Conservation (phyloP, 2,888 invertebrate species). For the Himalopsyche anomala region DNA sequence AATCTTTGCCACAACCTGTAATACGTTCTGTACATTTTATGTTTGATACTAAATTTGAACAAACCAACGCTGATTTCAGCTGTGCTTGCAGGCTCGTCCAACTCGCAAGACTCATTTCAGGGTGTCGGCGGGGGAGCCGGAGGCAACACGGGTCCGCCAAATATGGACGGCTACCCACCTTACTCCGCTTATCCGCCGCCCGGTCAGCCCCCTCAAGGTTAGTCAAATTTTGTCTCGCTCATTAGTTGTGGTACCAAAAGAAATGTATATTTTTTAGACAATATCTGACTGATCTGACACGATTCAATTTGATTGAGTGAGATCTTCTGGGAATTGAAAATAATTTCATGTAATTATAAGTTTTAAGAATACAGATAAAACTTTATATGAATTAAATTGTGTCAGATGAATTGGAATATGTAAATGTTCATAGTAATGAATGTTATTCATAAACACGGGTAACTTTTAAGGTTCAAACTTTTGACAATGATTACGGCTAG, state of each 20-base stretch:
- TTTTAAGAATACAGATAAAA: no score
- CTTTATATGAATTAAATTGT: neutral
- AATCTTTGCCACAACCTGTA: neutral
- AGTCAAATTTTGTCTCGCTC: conserved; percentile 69
- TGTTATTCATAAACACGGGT: conserved; percentile 22
- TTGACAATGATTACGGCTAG: conserved; percentile 41
- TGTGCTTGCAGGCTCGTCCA: conserved; percentile 83
- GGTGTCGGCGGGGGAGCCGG: conserved; percentile 83
- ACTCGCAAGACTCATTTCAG: conserved; percentile 94
- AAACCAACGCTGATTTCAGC: conserved; percentile 46
- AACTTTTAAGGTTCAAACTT: neutral
- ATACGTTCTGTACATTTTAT: neutral
- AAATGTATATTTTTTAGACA: neutral
- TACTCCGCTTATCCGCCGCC: conserved; percentile 82
- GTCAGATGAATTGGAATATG: neutral
- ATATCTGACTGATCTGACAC: conserved; percentile 19
- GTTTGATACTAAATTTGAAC: conserved; percentile 26
- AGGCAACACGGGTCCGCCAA: conserved; percentile 80
- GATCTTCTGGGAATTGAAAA: no score
- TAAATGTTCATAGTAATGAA: conserved; percentile 36
- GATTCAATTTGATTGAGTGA: neutral
- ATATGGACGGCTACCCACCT: conserved; percentile 88
- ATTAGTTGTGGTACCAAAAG: neutral
- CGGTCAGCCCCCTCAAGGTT: conserved; percentile 84
- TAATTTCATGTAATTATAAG: no score